A percentile compares a stretch with the other conserved stretches of the same genome.
Evolutionary conservation across 1,140 invertebrate genomes (phyloP).

Genomic region (Periplaneta americana): DNA sequence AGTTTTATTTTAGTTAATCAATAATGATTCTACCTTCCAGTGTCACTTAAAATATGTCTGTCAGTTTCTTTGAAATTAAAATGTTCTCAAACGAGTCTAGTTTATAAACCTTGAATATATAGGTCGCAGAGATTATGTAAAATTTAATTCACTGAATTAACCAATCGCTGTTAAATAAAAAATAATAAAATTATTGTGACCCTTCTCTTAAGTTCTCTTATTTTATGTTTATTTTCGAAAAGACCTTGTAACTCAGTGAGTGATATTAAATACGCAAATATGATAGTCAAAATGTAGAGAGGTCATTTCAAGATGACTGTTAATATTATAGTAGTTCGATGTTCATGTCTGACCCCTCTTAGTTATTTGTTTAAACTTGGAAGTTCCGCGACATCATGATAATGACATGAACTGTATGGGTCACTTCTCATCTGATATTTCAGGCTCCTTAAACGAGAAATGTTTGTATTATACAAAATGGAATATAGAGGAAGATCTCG

Average conservation of each 20-base stretch:
- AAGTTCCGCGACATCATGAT: background rate
- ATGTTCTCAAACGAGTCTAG: background rate
- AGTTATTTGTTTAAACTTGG: background rate
- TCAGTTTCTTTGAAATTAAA: background rate
- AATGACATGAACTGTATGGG: background rate
- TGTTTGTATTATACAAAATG: no score
- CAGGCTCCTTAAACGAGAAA: no score
- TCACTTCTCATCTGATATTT: no score
- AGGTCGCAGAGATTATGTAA: background rate
- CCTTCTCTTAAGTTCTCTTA: no score
- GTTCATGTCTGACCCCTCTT: background rate
- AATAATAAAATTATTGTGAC: background rate
- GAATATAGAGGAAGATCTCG: no score
- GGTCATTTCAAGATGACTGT: background rate
- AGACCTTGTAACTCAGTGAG: no score
- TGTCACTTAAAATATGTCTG: no score
- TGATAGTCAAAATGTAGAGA: background rate
- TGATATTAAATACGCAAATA: background rate
- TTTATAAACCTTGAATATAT: background rate
- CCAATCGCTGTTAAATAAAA: background rate
- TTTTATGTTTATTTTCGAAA: no score
- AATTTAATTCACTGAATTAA: background rate
- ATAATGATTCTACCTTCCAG: no score
- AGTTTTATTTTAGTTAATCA: background rate
- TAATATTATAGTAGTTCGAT: background rate